Base-by-base conservation (phyloP, 2,113 vertebrate species). In the Syrrhaptes paradoxus region DNA sequence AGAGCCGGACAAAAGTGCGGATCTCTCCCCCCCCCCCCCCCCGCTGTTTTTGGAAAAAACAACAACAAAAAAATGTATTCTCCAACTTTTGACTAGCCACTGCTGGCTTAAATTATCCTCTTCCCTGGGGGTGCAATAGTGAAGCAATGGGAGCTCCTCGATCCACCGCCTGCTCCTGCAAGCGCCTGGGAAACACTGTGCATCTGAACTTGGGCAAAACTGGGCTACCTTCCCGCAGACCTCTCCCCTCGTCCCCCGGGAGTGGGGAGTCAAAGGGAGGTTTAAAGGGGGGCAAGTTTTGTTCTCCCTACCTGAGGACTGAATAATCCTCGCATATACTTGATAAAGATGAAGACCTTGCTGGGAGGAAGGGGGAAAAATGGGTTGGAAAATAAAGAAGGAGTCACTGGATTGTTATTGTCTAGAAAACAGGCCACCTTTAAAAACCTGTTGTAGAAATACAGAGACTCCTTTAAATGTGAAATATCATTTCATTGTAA, bases 401-500 rank as follows among this genome's bases (percentile, higher is more conserved):
- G 75, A 94, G 57, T 95, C 80, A 90, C 61, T 90, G 79, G 59
- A 79, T 96, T 96, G 89, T 89, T 96, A 96, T 96, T 94, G 68
- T 93, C 87, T 89, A 78, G 93, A 95, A 97, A 97, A 91, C 73
- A 89, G 94, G 55, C 79, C 83, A 97, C 96, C 90, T 97, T 97
- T 91, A 91, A 93, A 97, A 97, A 97, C 93, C 96, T 98, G 97
- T 97, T 98, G 85, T 97, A 97, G 95, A 97, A 97, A 98, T 98
- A 96, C 96, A 97, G 90, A 98, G 98, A 97, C 97, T 98, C 98
- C 95, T 98, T 98, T 98, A 98, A 98, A 98, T 99, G 99, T 98
- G 98, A 99, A 99, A 99, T 99, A 99, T 99, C 96, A 99, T 99
- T 99, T 99, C 98, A 99, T 99, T 99, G 98, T 98, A 98, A 97